These are phyloP conservation scores for Muricea muricata DNA, from an alignment of 92 coral and sea anemone species.

Conservation along the genomic window DNA sequence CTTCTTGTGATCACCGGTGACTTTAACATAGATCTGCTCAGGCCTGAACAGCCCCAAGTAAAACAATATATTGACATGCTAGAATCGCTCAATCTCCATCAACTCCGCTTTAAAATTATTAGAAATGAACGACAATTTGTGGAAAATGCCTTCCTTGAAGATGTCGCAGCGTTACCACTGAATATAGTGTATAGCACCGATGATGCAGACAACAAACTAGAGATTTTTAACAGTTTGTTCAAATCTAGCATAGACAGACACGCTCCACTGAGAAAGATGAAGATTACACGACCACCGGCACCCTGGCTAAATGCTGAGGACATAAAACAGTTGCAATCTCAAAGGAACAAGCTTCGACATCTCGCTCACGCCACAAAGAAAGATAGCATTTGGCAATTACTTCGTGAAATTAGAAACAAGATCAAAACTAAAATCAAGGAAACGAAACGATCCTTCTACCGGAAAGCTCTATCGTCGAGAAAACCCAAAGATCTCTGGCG, in stretches of 20 bases:
- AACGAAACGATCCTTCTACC: slow-evolving; percentile 37
- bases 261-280: neutral
- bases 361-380: slow-evolving; percentile 27
- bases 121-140: neutral
- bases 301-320: slow-evolving; percentile 39
- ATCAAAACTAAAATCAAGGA: slow-evolving; percentile 33
- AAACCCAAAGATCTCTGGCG: slow-evolving; percentile 33
- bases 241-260: neutral
- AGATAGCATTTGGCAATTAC: slow-evolving; percentile 12
- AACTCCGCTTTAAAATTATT: slow-evolving; percentile 3
- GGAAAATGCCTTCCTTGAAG: slow-evolving; percentile 21
- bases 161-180: no score
- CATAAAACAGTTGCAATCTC: slow-evolving; percentile 7
- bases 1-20: slow-evolving; percentile 32
- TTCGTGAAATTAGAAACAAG: slow-evolving; percentile 32
- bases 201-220: neutral
- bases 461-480: slow-evolving; percentile 31
- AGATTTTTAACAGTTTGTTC: neutral
- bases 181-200: neutral
- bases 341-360: slow-evolving; percentile 32
- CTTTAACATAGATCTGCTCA: slow-evolving; percentile 33
- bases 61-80: no score
- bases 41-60: neutral
- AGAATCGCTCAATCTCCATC: slow-evolving; percentile 29
- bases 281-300: slow-evolving; percentile 38